These are phyloP conservation scores for Melanargia galathea DNA, from an alignment of 2,888 invertebrate species.

Conservation along the genomic window DNA sequence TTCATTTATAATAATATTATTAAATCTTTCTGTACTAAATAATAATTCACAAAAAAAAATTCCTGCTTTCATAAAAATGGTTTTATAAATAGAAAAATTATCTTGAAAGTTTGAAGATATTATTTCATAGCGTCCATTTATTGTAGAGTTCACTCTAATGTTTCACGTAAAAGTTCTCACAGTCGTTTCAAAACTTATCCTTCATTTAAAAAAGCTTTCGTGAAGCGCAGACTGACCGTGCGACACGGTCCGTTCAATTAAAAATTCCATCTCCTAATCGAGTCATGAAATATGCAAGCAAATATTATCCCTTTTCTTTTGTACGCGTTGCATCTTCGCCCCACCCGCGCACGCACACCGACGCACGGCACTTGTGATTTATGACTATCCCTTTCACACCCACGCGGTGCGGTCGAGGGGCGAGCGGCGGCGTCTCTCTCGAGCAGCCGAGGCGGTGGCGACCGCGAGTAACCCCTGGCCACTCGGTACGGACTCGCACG, in stretches of 20 bases:
- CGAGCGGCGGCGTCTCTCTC: constrained; percentile 68
- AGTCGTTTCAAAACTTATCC: constrained; percentile 30
- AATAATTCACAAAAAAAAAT: neutral
- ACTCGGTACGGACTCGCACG: constrained; percentile 80
- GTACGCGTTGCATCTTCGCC: constrained; percentile 81
- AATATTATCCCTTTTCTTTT: constrained; percentile 83
- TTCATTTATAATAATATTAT: neutral
- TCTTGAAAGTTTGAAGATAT: neutral
- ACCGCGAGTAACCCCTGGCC: constrained; percentile 83
- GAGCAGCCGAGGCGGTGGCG: constrained; percentile 73
- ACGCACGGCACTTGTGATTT: constrained; percentile 76
- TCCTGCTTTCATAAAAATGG: neutral
- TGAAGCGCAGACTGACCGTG: constrained; percentile 67
- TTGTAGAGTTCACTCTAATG: constrained; percentile 6
- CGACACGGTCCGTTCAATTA: constrained; percentile 75
- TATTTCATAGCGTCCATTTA: constrained; percentile 20
- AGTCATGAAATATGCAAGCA: constrained; percentile 83
- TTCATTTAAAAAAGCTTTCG: constrained; percentile 32
- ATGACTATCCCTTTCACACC: constrained; percentile 65
- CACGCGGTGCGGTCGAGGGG: constrained; percentile 49
- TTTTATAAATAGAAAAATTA: neutral
- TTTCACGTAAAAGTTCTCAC: constrained; percentile 24
- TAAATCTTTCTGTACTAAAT: neutral
- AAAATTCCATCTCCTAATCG: constrained; percentile 82
- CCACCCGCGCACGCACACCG: constrained; percentile 82